phyloP scores from a whole-genome alignment of 2,113 vertebrate species.

The Phoenicopterus ruber region DNA sequence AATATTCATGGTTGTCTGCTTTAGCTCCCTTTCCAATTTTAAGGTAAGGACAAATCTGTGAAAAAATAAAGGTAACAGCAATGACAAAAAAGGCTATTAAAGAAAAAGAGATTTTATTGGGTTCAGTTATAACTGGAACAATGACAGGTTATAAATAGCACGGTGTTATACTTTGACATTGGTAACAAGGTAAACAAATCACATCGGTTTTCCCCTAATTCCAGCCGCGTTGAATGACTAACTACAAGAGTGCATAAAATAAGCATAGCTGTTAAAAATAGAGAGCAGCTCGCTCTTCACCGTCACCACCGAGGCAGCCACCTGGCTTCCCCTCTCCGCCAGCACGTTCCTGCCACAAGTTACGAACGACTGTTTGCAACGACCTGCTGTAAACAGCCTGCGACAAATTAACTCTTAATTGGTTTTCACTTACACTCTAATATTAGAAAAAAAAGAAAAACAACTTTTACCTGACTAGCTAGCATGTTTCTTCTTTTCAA shows the following conservation, averaged over 20 bases:
- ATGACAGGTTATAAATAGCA: neutral
- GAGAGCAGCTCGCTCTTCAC: neutral
- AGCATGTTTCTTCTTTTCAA: neutral
- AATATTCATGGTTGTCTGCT: neutral
- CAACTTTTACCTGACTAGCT: conserved; percentile 38
- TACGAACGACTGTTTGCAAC: neutral
- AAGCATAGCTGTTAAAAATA: neutral
- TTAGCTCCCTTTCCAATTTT: neutral
- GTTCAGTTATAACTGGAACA: neutral
- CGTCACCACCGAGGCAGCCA: neutral
- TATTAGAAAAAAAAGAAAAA: neutral
- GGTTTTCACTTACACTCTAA: neutral
- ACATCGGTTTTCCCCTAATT: neutral
- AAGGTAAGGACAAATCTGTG: neutral
- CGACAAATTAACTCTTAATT: neutral
- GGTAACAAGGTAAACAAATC: neutral
- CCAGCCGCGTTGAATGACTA: neutral
- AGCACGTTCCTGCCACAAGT: neutral
- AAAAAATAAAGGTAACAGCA: neutral
- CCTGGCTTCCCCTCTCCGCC: neutral
- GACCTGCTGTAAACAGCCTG: neutral
- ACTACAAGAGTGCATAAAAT: neutral
- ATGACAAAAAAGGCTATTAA: neutral
- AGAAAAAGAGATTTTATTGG: neutral
- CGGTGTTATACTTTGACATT: neutral